phyloP scores from a whole-genome alignment of 2,113 vertebrate genomes.

The Pseudonaja textilis region DNA sequence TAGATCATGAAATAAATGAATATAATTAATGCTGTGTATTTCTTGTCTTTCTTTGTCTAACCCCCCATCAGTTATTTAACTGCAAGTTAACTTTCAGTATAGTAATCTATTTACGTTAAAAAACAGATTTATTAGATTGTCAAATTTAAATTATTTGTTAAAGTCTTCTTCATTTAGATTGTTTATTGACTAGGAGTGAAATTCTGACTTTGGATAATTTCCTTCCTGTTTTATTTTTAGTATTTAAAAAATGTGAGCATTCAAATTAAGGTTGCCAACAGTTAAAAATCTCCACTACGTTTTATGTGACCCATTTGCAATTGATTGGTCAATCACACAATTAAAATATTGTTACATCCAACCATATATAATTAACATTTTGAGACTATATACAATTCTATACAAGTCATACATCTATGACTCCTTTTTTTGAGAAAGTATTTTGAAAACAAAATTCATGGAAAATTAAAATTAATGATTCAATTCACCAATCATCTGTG shows the following conservation, averaged over 20 bases:
- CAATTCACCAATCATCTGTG: background rate
- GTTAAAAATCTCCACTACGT: conserved; percentile 11
- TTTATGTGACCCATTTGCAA: background rate
- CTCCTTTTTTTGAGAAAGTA: conserved; percentile 2
- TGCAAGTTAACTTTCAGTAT: conserved; percentile 22
- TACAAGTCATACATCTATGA: background rate
- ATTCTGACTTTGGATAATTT: background rate
- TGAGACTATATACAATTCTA: background rate
- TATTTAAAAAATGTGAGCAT: conserved; percentile 35
- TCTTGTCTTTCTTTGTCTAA: conserved; percentile 12
- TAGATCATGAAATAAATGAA: conserved; percentile 21
- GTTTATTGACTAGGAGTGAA: conserved; percentile 23
- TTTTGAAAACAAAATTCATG: background rate
- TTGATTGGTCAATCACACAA: conserved; percentile 24
- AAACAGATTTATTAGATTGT: conserved; percentile 23
- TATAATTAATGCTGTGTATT: conserved; percentile 16
- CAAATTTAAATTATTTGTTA: conserved; percentile 20
- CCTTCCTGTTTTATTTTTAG: conserved; percentile 37
- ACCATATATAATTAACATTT: conserved; percentile 15
- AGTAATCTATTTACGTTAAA: conserved; percentile 18
- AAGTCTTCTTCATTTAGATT: conserved; percentile 5
- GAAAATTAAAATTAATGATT: background rate
- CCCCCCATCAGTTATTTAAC: background rate
- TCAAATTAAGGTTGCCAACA: conserved; percentile 1
- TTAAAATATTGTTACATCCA: conserved; percentile 13